Conservation (phyloP, 2,113 vertebrate species). For the Verasper variegatus region DNA sequence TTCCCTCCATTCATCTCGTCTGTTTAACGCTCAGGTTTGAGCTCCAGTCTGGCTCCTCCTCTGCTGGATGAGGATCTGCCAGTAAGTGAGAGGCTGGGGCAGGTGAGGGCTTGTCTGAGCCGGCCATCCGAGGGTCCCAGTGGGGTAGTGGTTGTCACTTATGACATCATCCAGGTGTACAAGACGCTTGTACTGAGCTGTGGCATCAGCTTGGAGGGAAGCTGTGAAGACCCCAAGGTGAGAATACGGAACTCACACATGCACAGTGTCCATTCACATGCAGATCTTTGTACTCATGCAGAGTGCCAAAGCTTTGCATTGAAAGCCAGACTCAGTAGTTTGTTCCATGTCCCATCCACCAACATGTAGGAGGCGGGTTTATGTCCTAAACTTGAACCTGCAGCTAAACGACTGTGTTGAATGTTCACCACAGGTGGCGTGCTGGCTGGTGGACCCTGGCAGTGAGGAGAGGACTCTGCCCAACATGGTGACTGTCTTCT, state of each 20-base stretch:
- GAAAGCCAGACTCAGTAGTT: not conserved
- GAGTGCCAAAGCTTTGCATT: not conserved
- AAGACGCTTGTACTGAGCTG: constrained; percentile 91
- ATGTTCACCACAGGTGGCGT: constrained; percentile 85
- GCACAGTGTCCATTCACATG: not conserved
- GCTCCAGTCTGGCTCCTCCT: constrained; percentile 90
- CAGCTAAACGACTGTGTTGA: not conserved
- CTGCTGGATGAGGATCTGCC: constrained; percentile 87
- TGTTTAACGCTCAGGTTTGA: constrained; percentile 83
- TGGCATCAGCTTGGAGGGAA: constrained; percentile 87
- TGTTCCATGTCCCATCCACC: no score
- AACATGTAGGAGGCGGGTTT: no score
- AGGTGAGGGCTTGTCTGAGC: constrained; percentile 84
- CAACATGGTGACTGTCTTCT: constrained; percentile 91
- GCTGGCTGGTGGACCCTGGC: constrained; percentile 92
- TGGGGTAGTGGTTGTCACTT: constrained; percentile 78
- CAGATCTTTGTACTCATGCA: not conserved
- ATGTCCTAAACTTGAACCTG: no score
- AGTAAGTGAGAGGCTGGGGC: constrained; percentile 85
- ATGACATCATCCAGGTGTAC: constrained; percentile 91
- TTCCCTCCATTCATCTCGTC: not conserved
- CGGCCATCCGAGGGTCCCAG: constrained; percentile 40
- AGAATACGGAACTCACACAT: not conserved
- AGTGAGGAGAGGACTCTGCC: constrained; percentile 91
- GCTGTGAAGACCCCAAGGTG: constrained; percentile 96